phyloP scores from a whole-genome alignment of 2,113 vertebrate species.

The Apodemus sylvaticus region DNA sequence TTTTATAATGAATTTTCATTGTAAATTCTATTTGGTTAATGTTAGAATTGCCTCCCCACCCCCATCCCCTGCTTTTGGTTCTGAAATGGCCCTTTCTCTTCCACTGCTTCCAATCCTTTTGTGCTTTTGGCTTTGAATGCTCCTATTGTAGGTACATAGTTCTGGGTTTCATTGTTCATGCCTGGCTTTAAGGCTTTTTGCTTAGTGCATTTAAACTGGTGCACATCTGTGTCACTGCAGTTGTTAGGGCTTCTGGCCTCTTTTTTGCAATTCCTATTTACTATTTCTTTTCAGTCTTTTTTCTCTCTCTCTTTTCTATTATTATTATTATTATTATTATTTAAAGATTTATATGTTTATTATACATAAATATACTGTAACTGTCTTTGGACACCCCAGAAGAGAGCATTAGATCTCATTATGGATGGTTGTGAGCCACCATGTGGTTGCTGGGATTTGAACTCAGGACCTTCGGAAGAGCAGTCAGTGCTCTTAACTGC shows the following conservation, averaged over 20 bases:
- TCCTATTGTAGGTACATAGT: not conserved
- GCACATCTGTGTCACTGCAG: not conserved
- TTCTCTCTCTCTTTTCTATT: no score
- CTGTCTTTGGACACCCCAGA: no score
- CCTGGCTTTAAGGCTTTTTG: not conserved
- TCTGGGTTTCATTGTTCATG: not conserved
- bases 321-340: no score
- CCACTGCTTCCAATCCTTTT: not conserved
- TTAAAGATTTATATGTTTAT: no score
- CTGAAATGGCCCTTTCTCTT: not conserved
- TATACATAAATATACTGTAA: no score
- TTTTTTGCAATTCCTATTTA: conserved; percentile 3
- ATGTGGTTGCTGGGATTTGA: no score
- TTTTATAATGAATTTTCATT: not conserved
- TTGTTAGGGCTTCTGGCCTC: conserved; percentile 8
- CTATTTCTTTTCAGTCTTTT: not conserved
- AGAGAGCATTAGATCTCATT: no score
- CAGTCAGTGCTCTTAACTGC: no score
- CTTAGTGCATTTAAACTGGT: not conserved
- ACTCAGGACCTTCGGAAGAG: no score
- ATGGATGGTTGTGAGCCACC: no score
- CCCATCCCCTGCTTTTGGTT: not conserved
- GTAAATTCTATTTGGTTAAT: conserved; percentile 4
- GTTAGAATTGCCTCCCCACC: not conserved
- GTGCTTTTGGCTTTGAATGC: not conserved